Conservation (phyloP, 2,113 vertebrate genomes). For the Hemiscyllium ocellatum region DNA sequence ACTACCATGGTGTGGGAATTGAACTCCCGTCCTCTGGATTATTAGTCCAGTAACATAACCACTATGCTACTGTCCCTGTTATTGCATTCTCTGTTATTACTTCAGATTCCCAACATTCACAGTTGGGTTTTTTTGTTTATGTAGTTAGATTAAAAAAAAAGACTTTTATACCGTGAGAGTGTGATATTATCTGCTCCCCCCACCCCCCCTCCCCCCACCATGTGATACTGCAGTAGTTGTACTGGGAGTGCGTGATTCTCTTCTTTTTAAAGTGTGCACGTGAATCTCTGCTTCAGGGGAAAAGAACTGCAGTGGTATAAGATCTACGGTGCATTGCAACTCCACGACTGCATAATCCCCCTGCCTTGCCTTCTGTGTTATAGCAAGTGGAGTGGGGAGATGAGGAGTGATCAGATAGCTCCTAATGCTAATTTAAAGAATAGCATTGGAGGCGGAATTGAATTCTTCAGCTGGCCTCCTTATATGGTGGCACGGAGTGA, state of each 20-base stretch:
- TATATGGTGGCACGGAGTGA: not conserved
- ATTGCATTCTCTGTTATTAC: slow-evolving; percentile 19
- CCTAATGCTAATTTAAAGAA: not conserved
- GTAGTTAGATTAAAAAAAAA: slow-evolving; percentile 4
- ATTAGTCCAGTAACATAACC: slow-evolving; percentile 30
- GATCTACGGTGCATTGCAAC: not conserved
- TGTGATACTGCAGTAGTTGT: not conserved
- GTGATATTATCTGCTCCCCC: not conserved
- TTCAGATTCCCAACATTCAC: slow-evolving; percentile 15
- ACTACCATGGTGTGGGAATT: not conserved
- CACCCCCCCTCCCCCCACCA: not conserved
- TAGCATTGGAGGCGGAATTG: not conserved
- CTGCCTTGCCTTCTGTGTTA: not conserved
- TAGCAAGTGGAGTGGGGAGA: not conserved
- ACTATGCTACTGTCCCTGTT: not conserved
- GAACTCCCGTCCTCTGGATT: not conserved
- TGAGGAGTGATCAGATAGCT: not conserved
- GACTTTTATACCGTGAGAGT: slow-evolving; percentile 6
- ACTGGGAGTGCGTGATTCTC: not conserved
- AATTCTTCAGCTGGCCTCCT: not conserved
- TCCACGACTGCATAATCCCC: not conserved
- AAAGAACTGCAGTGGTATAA: not conserved
- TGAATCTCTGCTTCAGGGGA: not conserved
- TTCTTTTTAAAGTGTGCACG: not conserved
- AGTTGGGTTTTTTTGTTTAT: not conserved